phyloP scores from a whole-genome alignment of 2,113 vertebrate genomes.

The Dipodomys stephensi region DNA sequence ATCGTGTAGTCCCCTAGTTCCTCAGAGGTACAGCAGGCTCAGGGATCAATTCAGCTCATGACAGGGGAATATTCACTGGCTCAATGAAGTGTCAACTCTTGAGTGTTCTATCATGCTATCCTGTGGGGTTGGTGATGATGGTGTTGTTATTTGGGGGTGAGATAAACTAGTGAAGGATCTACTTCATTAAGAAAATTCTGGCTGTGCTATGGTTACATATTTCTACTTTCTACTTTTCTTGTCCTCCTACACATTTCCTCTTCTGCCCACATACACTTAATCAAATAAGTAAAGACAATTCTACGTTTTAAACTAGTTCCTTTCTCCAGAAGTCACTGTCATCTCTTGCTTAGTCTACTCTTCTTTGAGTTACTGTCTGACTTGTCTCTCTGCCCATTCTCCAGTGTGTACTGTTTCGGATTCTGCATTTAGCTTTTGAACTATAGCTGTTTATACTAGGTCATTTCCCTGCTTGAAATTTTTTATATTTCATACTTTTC shows the following conservation, averaged over 20 bases:
- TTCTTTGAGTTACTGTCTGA: neutral
- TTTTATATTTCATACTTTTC: neutral
- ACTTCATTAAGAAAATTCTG: constrained; percentile 33
- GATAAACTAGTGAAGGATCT: neutral
- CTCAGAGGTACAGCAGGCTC: neutral
- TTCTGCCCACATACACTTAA: constrained; percentile 42
- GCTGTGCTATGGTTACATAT: neutral
- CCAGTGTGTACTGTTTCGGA: neutral
- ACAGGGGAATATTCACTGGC: neutral
- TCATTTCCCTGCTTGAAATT: constrained; percentile 8
- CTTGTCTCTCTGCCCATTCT: neutral
- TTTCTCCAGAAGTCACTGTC: neutral
- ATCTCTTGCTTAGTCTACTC: neutral
- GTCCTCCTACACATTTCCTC: neutral
- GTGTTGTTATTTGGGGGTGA: neutral
- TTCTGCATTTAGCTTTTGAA: neutral
- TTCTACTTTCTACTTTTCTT: constrained; percentile 39
- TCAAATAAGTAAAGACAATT: constrained; percentile 46
- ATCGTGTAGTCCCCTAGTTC: neutral
- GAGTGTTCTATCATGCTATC: neutral
- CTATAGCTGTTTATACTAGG: neutral
- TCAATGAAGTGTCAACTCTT: neutral
- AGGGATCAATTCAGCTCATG: neutral
- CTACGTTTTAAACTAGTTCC: neutral
- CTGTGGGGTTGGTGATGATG: neutral